Percentiles rank a stretch among this genome's conserved stretches.
Evolutionary conservation across 2,797 vertebrate genomes (phyloP).

Genomic region (Clarias platycephalus): DNA sequence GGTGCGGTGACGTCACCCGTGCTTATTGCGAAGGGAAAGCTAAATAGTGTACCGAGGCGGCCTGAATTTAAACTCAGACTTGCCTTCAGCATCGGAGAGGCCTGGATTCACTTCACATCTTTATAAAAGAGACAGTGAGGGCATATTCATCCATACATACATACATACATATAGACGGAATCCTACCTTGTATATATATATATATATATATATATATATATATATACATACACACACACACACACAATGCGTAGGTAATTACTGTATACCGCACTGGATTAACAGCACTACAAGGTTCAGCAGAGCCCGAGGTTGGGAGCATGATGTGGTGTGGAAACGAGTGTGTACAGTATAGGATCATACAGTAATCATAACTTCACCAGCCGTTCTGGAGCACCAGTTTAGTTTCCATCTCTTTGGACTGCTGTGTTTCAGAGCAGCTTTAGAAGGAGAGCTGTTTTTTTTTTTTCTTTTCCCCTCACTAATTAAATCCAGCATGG

Average conservation of each 20-base stretch:
- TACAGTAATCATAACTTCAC: constrained; percentile 9
- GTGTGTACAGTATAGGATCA: not conserved
- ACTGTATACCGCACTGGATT: not conserved
- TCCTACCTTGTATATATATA: constrained; percentile 33
- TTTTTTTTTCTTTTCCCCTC: no score
- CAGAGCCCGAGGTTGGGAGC: not conserved
- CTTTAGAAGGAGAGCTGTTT: not conserved
- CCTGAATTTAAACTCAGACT: constrained; percentile 31
- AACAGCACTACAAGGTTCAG: not conserved
- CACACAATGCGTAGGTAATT: not conserved
- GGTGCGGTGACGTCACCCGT: not conserved
- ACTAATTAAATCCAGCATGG: constrained; percentile 6
- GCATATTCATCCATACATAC: not conserved
- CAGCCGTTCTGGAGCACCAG: constrained; percentile 1
- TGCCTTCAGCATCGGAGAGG: constrained; percentile 13
- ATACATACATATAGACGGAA: constrained; percentile 3
- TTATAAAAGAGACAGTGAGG: constrained; percentile 41
- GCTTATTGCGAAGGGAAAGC: constrained; percentile 23
- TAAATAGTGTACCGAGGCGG: constrained; percentile 12
- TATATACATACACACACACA: no score
- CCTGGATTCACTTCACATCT: constrained; percentile 39
- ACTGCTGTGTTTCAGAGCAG: constrained; percentile 15
- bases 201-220: constrained; percentile 33
- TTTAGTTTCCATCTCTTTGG: constrained; percentile 30
- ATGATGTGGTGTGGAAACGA: not conserved